Base-by-base conservation (phyloP, 2,888 invertebrate species). In the Agonopterix arenella region DNA sequence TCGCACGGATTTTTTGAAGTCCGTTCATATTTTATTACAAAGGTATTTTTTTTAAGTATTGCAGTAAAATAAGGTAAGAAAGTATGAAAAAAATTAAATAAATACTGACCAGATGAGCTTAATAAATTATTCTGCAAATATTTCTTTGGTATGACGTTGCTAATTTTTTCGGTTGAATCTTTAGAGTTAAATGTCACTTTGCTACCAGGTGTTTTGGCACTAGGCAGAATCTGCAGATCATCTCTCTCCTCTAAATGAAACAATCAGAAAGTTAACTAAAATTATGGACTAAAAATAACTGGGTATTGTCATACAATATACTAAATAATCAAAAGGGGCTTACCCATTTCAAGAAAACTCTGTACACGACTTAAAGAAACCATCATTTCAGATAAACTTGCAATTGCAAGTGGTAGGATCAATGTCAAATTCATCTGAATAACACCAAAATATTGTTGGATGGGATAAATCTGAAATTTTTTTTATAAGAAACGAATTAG, bases 331-430 rank as follows among this genome's bases (percentile, higher is more conserved):
- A 7, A 28, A 28, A 28, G 7, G 7, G 42, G 69, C 72, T 73
- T 62, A 88, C 89, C 90, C 65, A 91, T 75, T 42, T 84, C 56
- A 44, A 92, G 72, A 59, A 92, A 90, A 45, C 79, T 74, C 77
- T 92, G 89, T 36, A 93, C 85, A 62, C 93, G 84, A 52, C 89
- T 85, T 41, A 92, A 66, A 0, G 93, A 90, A 1, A 92, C 90
- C 36, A 86, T 66, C 66, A 91, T 84, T 66, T 93, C 92, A 0
- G 92, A 91, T 1, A 90, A 70, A 58, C 84, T 77, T 0, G 91
- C 84, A 1, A 92, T 80, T 5, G 90, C 92, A 56, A 89, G 65
- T 8, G 90, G 93, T 58, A 90, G 80, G 41, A 90, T 86, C 62
- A 92, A 74, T 4, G 92, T 91, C 60, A 92, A 78, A 44, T 90